A percentile compares a stretch with the other conserved stretches of the same genome.
phyloP scores from a whole-genome alignment of 2,113 vertebrate genomes.

The Paralichthys olivaceus region DNA sequence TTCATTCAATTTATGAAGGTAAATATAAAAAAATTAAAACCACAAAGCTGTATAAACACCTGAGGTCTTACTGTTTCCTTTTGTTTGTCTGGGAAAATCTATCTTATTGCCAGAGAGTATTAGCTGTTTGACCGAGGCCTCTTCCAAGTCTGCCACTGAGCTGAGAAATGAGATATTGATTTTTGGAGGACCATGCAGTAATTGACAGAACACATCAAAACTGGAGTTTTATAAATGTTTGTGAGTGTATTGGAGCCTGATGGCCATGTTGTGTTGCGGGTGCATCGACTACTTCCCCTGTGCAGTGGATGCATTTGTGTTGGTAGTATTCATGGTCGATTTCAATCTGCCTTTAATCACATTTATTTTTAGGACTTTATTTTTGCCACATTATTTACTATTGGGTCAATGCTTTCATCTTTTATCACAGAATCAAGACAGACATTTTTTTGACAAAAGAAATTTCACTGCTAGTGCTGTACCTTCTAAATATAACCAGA shows the following conservation, averaged over 20 bases:
- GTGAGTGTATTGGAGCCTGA: slow-evolving; percentile 21
- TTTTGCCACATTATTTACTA: too few species aligned
- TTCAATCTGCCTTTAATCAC: background rate
- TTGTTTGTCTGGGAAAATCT: slow-evolving; percentile 74
- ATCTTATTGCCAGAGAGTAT: slow-evolving; percentile 71
- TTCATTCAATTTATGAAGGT: slow-evolving; percentile 1
- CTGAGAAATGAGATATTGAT: slow-evolving; percentile 87
- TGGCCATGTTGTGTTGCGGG: slow-evolving; percentile 28
- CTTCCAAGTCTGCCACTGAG: slow-evolving; percentile 76
- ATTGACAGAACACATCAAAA: slow-evolving; percentile 76
- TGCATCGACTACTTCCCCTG: slow-evolving; percentile 28
- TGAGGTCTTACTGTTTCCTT: slow-evolving; percentile 65
- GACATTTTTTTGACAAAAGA: too few species aligned
- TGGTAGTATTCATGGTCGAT: slow-evolving; percentile 13
- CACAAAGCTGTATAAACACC: slow-evolving; percentile 39
- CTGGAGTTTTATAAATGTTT: slow-evolving; percentile 61
- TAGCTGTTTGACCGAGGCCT: slow-evolving; percentile 75
- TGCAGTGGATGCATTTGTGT: slow-evolving; percentile 11
- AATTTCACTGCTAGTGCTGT: background rate
- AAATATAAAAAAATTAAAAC: slow-evolving; percentile 25
- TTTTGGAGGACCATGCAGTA: slow-evolving; percentile 73
- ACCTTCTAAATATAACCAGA: slow-evolving; percentile 52
- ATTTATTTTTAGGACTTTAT: too few species aligned
- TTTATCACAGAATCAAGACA: too few species aligned
- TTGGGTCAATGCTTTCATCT: too few species aligned